Evolutionary conservation across 2,797 vertebrate species (phyloP).

Genomic region (Mionectes olivaceus): DNA sequence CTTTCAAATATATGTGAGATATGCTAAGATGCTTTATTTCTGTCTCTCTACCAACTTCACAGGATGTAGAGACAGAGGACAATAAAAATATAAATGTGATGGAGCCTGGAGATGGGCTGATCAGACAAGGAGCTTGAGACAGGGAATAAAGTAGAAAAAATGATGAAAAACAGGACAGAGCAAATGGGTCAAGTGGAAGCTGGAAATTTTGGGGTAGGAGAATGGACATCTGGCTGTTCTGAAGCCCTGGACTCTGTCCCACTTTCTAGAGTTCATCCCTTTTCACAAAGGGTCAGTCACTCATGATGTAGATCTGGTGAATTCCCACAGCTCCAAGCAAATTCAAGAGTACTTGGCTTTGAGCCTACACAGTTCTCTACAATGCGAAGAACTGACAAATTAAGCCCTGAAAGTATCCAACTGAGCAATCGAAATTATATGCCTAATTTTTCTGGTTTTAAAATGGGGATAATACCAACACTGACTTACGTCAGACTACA

Average conservation of each 20-base stretch:
- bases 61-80: background rate
- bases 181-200: background rate
- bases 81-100: background rate
- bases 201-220: background rate
- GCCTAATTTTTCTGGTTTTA: background rate
- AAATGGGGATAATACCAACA: background rate
- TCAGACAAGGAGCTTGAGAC: background rate
- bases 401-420: background rate
- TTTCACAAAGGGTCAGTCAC: background rate
- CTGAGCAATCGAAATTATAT: background rate
- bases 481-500: background rate
- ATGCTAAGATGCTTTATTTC: slow-evolving; percentile 1
- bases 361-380: background rate
- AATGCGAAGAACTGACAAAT: background rate
- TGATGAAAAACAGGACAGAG: background rate
- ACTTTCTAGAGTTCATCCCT: background rate
- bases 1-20: background rate
- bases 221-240: background rate
- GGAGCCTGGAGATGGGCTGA: background rate
- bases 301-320: background rate
- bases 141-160: background rate
- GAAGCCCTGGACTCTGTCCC: background rate
- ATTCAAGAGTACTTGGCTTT: background rate
- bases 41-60: background rate
- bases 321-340: background rate